Evolutionary conservation across 2,113 vertebrate genomes (phyloP), one percentile per base, ranked within the genome.

Genomic region (Opisthocomus hoazin): DNA sequence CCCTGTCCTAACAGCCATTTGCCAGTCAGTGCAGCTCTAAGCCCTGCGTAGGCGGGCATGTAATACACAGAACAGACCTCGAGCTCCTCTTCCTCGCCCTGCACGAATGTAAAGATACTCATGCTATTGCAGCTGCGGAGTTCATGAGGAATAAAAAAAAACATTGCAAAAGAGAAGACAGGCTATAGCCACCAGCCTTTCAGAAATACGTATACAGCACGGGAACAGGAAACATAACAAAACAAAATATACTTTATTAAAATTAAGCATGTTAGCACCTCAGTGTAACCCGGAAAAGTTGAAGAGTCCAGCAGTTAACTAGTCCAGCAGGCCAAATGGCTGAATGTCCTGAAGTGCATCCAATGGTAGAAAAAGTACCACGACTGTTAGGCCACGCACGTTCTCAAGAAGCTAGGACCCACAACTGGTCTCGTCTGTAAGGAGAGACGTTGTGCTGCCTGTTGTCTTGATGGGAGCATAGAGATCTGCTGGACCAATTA

Each of bases 221-320:
- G 2, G 68, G 81, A 71, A 45, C 65, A 34, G 65, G 74, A 84
- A 56, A 63, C 7, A 1, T 97, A 97, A 86, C 92, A 97, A 97
- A 97, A 97, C 96, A 97, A 97, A 97, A 97, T 97, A 97, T 89
- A 96, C 94, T 97, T 97, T 97, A 97, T 97, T 97, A 97, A 97
- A 97, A 97, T 97, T 94, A 97, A 96, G 97, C 96, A 93, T 95
- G 94, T 97, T 97, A 97, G 97, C 97, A 97, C 97, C 97, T 97
- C 97, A 97, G 97, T 95, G 96, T 97, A 97, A 97, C 93, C 94
- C 95, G 97, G 96, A 96, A 90, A 96, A 97, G 87, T 92, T 15
- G 18, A 92, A 92, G 51, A 97, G 97, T 94, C 96, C 97, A 97
- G 91, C 94, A 97, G 96, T 95, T 96, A 97, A 97, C 96, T 91